phyloP scores from a whole-genome alignment of 2,888 invertebrate species.

The Anarsia innoxiella region DNA sequence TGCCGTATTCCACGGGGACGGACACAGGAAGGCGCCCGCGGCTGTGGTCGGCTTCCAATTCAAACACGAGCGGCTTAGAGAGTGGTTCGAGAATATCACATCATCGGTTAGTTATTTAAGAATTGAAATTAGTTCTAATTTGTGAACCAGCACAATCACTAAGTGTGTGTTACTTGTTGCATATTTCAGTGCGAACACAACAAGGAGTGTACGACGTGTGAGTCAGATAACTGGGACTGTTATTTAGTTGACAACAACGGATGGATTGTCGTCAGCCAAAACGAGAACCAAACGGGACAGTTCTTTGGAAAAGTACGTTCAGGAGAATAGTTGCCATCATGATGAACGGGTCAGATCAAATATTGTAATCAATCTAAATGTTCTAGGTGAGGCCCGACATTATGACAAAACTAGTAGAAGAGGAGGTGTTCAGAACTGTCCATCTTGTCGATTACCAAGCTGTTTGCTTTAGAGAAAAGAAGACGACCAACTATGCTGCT shows the following conservation, averaged over 20 bases:
- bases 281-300: slow-evolving; percentile 82
- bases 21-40: slow-evolving; percentile 77
- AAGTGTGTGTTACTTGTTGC: neutral
- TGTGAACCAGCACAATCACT: neutral
- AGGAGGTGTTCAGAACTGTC: slow-evolving; percentile 84
- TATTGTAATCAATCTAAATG: neutral
- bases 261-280: slow-evolving; percentile 87
- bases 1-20: slow-evolving; percentile 83
- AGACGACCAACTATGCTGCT: slow-evolving; percentile 76
- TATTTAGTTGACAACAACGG: slow-evolving; percentile 93
- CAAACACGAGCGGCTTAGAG: slow-evolving; percentile 83
- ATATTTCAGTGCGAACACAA: slow-evolving; percentile 62
- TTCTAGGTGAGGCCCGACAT: slow-evolving; percentile 78
- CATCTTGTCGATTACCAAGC: slow-evolving; percentile 92
- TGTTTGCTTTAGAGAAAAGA: slow-evolving; percentile 85
- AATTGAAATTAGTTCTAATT: slow-evolving; percentile 1
- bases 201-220: slow-evolving; percentile 63
- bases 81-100: slow-evolving; percentile 87
- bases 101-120: slow-evolving; percentile 74
- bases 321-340: too few species aligned
- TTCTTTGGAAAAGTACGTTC: slow-evolving; percentile 87
- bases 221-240: slow-evolving; percentile 82
- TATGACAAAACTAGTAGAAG: slow-evolving; percentile 83
- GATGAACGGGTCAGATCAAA: too few species aligned
- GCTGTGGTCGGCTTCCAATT: slow-evolving; percentile 88